Percentiles rank a stretch among this genome's conserved stretches.
phyloP scores from a whole-genome alignment of 2,888 invertebrate genomes.

The Lasioglossum leucozonium region DNA sequence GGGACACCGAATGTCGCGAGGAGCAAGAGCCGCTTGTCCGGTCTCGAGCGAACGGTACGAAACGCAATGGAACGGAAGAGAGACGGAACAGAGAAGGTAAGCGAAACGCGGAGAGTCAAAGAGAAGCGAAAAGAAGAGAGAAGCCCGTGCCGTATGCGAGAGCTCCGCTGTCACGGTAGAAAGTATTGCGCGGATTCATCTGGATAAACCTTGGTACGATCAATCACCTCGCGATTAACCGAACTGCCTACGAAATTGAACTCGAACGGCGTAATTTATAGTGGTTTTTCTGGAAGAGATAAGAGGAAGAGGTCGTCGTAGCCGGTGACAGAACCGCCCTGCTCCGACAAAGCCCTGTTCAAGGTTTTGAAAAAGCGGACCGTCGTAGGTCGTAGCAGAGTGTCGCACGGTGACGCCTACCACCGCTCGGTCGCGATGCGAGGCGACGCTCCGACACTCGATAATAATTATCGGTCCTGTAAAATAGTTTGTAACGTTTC shows the following conservation, averaged over 20 bases:
- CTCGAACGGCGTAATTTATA: slow-evolving; percentile 64
- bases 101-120: neutral
- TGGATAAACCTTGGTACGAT: slow-evolving; percentile 68
- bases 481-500: slow-evolving; percentile 12
- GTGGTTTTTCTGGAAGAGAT: slow-evolving; percentile 58
- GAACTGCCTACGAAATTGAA: slow-evolving; percentile 67
- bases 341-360: slow-evolving; percentile 19
- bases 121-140: neutral
- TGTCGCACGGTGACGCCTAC: neutral
- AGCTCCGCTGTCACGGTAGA: slow-evolving; percentile 59
- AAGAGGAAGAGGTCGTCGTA: slow-evolving; percentile 42
- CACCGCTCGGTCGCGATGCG: neutral
- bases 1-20: slow-evolving; percentile 49
- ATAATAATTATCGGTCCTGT: slow-evolving; percentile 2
- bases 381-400: neutral
- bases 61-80: neutral
- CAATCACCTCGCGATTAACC: slow-evolving; percentile 70
- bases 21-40: slow-evolving; percentile 31
- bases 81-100: neutral
- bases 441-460: neutral
- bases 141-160: slow-evolving; percentile 59
- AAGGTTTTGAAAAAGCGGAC: neutral
- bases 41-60: neutral
- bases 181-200: slow-evolving; percentile 73
- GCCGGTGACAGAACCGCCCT: slow-evolving; percentile 47